Base-by-base conservation (phyloP, 2,797 vertebrate genomes). In the Anas bahamensis region DNA sequence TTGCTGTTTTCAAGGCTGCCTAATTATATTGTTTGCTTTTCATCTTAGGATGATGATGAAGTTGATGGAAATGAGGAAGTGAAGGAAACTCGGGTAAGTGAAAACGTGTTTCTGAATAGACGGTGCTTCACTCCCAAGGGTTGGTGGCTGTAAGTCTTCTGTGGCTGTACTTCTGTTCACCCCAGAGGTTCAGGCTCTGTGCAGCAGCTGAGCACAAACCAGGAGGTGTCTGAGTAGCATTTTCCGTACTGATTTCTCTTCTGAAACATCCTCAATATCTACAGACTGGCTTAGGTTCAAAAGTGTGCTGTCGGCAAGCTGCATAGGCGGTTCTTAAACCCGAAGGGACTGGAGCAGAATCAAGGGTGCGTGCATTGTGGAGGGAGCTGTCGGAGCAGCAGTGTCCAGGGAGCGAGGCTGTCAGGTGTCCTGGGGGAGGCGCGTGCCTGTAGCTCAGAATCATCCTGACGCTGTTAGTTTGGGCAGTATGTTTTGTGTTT, bases 31-130 rank as follows among this genome's bases (percentile, higher is more conserved):
- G 13, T 90, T 80, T 93, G 23, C 28, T 46, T 95, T 94, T 72
- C 79, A 78, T 94, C 73, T 33, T 94, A 98, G 98, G 97, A 97
- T 29, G 98, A 94, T 56, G 96, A 98, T 50, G 98, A 97, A 60
- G 83, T 96, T 46, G 97, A 97, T 85, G 97, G 71, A 69, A 96
- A 94, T 0, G 98, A 98, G 79, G 97, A 97, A 24, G 86, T 83
- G 85, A 98, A 96, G 84, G 91, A 96, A 57, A 53, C 86, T 14
- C 81, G 93, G 96, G 98, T 98, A 80, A 98, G 97, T 95, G 90
- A 33, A 23, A 68, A 26, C 46, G 1, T 9, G 3, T 29, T 5
- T 65, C 39, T 46, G 1, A 52, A 23, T 52, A 35, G 4, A 2
- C 52, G 42, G 13, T 66, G 14, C 85, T 31, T 66, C 52, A 3